A percentile compares a stretch with the other conserved stretches of the same genome.
Conservation (phyloP, 2,113 vertebrate genomes). For the Trogon melanurus region DNA sequence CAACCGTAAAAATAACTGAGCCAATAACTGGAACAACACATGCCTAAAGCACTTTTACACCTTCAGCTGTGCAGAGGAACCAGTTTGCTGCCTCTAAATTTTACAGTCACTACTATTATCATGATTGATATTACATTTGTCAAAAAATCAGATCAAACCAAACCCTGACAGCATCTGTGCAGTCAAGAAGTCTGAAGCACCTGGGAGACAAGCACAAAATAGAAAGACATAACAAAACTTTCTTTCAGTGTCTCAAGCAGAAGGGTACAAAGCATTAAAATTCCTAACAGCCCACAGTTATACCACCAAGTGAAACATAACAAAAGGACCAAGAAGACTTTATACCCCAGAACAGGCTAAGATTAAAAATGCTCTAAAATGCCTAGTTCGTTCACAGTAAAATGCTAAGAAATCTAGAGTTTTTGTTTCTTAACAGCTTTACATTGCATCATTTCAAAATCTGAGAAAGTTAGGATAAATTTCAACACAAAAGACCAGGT, state of each 20-base stretch:
- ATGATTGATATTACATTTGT: neutral
- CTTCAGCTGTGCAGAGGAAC: neutral
- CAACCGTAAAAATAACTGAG: accelerated
- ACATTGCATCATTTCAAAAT: neutral
- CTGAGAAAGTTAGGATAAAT: neutral
- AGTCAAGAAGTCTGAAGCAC: neutral
- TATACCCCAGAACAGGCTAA: neutral
- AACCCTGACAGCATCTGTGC: neutral
- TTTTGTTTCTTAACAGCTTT: neutral
- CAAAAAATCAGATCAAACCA: neutral
- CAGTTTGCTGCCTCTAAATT: neutral
- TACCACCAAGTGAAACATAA: neutral
- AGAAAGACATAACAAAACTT: neutral
- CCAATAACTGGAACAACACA: accelerated
- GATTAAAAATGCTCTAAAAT: neutral
- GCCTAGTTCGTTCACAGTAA: neutral
- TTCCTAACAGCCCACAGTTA: neutral
- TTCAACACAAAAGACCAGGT: neutral
- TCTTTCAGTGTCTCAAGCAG: neutral
- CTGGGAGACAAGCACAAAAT: neutral
- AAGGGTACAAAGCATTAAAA: neutral
- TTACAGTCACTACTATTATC: neutral
- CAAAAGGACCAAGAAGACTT: neutral
- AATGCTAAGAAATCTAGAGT: neutral
- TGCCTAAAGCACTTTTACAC: neutral